Conservation (phyloP, 2,888 invertebrate genomes). For the Xanthostigma xanthostigma region DNA sequence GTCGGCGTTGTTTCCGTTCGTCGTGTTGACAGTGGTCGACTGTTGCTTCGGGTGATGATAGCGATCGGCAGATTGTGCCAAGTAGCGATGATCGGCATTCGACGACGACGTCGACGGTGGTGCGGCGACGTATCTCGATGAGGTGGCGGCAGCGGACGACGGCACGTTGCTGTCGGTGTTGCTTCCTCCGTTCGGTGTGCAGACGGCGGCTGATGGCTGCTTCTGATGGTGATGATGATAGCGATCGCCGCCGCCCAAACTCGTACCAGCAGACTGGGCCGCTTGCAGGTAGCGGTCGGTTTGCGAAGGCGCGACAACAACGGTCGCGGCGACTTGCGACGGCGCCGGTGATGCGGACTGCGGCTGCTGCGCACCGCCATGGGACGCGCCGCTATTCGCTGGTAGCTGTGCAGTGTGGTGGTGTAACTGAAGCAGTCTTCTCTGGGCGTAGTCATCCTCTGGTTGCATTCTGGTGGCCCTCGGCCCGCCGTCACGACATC, state of each 20-base stretch:
- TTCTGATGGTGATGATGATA: constrained; percentile 13
- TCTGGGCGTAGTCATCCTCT: constrained; percentile 26
- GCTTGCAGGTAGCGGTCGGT: neutral
- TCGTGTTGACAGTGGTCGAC: constrained; percentile 27
- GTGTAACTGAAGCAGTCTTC: constrained; percentile 6
- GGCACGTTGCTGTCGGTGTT: constrained; percentile 14
- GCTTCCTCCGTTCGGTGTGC: constrained; percentile 27
- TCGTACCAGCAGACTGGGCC: neutral
- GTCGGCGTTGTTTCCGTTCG: constrained; percentile 33
- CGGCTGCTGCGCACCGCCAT: constrained; percentile 9
- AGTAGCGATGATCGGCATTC: constrained; percentile 14
- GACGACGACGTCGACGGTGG: constrained; percentile 3
- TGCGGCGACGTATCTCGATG: constrained; percentile 25
- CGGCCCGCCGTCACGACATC: constrained; percentile 52
- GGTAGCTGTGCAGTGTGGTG: neutral
- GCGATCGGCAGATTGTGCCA: constrained; percentile 21
- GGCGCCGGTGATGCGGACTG: constrained; percentile 7
- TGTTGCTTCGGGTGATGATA: constrained; percentile 18
- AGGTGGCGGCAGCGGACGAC: constrained; percentile 24
- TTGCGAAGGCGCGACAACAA: neutral
- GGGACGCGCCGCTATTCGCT: constrained; percentile 1
- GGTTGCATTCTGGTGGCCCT: constrained; percentile 47
- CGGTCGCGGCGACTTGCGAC: constrained; percentile 2
- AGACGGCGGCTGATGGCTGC: constrained; percentile 29
- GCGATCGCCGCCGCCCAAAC: too few relatives aligned